Evolutionary conservation across 1,140 invertebrate genomes (phyloP), one percentile per base, ranked within the genome.

Genomic region (Drosophila cardini): DNA sequence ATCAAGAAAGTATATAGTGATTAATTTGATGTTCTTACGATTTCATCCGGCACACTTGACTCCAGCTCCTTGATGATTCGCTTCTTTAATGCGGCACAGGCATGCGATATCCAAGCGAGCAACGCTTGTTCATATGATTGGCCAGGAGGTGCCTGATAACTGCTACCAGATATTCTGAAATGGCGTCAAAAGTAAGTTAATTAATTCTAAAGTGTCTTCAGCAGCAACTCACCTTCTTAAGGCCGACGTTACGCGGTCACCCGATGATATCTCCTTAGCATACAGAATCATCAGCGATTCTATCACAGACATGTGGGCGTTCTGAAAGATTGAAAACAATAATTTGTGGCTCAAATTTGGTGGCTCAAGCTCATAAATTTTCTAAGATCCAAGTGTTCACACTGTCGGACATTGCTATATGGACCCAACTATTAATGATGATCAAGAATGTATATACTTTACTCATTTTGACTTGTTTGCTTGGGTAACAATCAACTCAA

Each of bases 201-300:
- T 2, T 15, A 30, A 10, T 1, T 46, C 40, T 30, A 13, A 8
- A 13, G 0, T 30, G 5, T 10, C 2, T 13, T n/a, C 10, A 30
- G 2, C 13, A 36, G n/a, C 10, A 18, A 1, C 4, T 92, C 95
- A 97, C 68, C 96, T 93, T 81, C 95, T 94, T 57, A 98, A 96
- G 53, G 98, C 97, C 62, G 97, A 95, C 21, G 96, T 94, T 30
- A 99, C 96, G 56, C 97, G 94, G 79, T 99, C 98, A 38, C 96
- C 94, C 15, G 97, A 98, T 69, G 98, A 96, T 65, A 98, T 96
- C 93, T 99, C 97, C 89, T 97, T 96, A 74, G 98, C 96, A 93
- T 99, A 99, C 72, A 99, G 94, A 81, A 95, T 94, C 98, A 99
- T 99, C 91, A 99, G 94, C 77, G 97, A 97, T 94, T 99, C 98